Evolutionary conservation across 1,140 invertebrate species (phyloP).

Genomic region (Ooceraea biroi): DNA sequence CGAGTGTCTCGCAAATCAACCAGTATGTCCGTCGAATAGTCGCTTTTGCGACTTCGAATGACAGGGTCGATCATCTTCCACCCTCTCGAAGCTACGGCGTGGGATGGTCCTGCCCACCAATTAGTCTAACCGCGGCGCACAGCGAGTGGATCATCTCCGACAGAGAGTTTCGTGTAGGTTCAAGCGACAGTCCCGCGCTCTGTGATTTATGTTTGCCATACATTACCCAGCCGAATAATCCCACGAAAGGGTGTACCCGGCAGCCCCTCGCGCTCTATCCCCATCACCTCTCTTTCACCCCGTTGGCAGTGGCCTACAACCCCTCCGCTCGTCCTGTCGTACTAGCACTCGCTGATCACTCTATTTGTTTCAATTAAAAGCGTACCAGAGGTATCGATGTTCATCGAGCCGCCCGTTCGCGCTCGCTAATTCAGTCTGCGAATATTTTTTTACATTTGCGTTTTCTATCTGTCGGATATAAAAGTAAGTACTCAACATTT

Average conservation of each 20-base stretch:
- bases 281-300: conserved; percentile 46
- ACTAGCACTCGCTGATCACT: conserved; percentile 81
- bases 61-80: conserved; percentile 39
- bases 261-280: conserved; percentile 68
- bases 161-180: conserved; percentile 79
- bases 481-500: conserved; percentile 8
- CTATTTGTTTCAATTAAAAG: conserved; percentile 85
- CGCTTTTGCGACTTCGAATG: conserved; percentile 21
- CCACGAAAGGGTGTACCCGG: conserved; percentile 81
- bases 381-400: conserved; percentile 49
- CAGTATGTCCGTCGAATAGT: too few species aligned
- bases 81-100: conserved; percentile 50
- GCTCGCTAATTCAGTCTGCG: conserved; percentile 22
- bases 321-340: conserved; percentile 62
- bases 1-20: neutral
- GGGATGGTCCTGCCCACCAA: conserved; percentile 74
- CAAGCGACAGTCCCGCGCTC: conserved; percentile 77
- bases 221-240: conserved; percentile 85
- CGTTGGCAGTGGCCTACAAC: conserved; percentile 44
- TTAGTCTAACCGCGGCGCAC: conserved; percentile 79
- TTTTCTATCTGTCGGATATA: neutral
- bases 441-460: conserved; percentile 13
- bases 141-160: conserved; percentile 80
- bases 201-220: conserved; percentile 86
- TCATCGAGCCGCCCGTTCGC: conserved; percentile 40